Evolutionary conservation across 2,797 vertebrate species (phyloP), one percentile per base, ranked within the genome.

Genomic region (Hephaestus fuliginosus): DNA sequence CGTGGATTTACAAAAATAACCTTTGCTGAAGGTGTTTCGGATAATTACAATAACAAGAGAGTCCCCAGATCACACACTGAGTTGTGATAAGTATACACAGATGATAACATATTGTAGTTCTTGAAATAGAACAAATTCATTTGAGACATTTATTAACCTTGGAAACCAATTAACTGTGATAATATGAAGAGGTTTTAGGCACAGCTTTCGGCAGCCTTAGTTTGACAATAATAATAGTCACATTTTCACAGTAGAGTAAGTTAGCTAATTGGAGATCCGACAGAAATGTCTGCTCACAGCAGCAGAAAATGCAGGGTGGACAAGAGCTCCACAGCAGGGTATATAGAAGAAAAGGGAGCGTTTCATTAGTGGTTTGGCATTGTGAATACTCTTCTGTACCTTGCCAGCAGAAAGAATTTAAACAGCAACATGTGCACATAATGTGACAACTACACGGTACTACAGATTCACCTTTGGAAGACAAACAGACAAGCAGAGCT

Each of bases 191-290:
- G 9, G 10, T 56, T 70, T 76, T 68, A 66, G 51, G 76, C 87
- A 75, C 25, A 4, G 79, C 66, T 85, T 48, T 28, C 1, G 1
- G 85, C 74, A 68, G 30, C 41, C 20, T 28, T 25, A 46, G 51
- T 70, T 78, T 44, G 22, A 84, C 57, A 76, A 74, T 41, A 78
- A 81, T 75, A 83, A 81, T 8, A 75, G 64, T 75, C 64, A 56
- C 70, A 86, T 78, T 84, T 88, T 84, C 86, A 89, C 81, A 80
- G 65, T 70, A 82, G 81, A 86, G 76, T 80, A 85, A 70, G 61
- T 73, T 56, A 12, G 72, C 48, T 91, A 88, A 92, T 82, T 86
- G 70, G 78, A 72, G 68, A 77, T 70, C 67, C 66, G 51, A 76
- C 79, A 83, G 65, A 84, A 80, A 83, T 39, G 51, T 55, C 69